Evolutionary conservation across 53 echinoderm and acorn worm species (phyloP).

Genomic region (Arbacia lixula): DNA sequence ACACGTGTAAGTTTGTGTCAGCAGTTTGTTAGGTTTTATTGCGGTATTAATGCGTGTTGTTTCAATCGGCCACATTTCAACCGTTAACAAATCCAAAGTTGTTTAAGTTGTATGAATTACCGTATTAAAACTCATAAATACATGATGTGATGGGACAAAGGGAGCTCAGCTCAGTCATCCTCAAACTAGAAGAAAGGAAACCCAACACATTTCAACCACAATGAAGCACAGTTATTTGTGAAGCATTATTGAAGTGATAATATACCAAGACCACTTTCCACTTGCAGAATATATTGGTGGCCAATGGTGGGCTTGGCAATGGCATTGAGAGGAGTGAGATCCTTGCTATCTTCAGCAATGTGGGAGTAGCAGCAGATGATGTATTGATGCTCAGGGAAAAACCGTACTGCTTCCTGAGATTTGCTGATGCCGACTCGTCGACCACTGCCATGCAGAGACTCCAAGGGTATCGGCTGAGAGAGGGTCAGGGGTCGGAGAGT

Average conservation of each 20-base stretch:
- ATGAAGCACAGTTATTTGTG: no score
- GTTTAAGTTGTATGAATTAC: background rate
- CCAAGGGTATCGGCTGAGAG: slow-evolving; percentile 68
- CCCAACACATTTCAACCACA: background rate
- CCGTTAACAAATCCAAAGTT: no score
- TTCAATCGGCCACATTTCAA: no score
- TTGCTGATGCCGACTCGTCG: slow-evolving; percentile 49
- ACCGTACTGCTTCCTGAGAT: slow-evolving; percentile 93
- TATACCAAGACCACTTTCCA: background rate
- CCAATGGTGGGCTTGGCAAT: slow-evolving; percentile 94
- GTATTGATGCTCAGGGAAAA: slow-evolving; percentile 82
- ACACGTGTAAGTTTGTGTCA: background rate
- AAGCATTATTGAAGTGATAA: background rate
- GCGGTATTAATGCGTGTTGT: no score
- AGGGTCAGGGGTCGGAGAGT: slow-evolving; percentile 44
- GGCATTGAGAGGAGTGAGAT: slow-evolving; percentile 78
- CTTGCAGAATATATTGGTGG: slow-evolving; percentile 82
- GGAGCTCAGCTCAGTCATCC: no score
- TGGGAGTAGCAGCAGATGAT: slow-evolving; percentile 73
- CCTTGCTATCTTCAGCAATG: slow-evolving; percentile 66
- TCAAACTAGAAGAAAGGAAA: background rate
- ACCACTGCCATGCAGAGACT: slow-evolving; percentile 64
- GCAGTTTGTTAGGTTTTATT: no score
- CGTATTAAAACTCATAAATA: no score
- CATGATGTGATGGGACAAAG: no score